Evolutionary conservation across 2,113 vertebrate species (phyloP).

Genomic region (Indicator indicator): DNA sequence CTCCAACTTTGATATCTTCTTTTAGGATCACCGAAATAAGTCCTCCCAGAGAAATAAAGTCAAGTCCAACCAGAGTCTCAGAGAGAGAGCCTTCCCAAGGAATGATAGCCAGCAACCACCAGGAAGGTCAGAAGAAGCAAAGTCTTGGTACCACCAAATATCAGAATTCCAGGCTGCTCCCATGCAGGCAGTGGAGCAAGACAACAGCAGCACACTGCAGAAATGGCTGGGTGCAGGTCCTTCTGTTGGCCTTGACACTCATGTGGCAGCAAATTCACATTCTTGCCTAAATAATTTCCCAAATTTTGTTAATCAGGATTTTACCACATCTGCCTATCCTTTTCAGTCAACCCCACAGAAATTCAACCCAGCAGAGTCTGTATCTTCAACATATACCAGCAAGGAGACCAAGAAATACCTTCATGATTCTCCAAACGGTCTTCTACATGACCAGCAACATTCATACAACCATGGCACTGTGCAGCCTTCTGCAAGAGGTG

Average conservation of each 20-base stretch:
- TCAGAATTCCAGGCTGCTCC: not conserved
- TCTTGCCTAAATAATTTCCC: not conserved
- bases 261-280: constrained; percentile 17
- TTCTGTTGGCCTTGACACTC: not conserved
- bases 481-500: not conserved
- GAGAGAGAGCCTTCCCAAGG: not conserved
- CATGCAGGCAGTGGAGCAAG: not conserved
- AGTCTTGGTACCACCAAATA: not conserved
- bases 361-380: not conserved
- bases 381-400: not conserved
- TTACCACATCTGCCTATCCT: not conserved
- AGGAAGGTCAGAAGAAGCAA: not conserved
- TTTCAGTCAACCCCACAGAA: not conserved
- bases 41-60: not conserved
- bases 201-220: not conserved
- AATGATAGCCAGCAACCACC: not conserved
- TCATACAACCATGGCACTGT: not conserved
- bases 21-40: constrained; percentile 60
- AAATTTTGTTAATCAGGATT: not conserved
- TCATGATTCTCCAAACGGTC: not conserved
- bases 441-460: not conserved
- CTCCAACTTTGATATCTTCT: not conserved
- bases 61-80: not conserved
- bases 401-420: not conserved
- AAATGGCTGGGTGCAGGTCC: not conserved